A percentile compares a stretch with the other conserved stretches of the same genome.
phyloP scores from a whole-genome alignment of 2,888 invertebrate species.

The Meteorus cinctellus region DNA sequence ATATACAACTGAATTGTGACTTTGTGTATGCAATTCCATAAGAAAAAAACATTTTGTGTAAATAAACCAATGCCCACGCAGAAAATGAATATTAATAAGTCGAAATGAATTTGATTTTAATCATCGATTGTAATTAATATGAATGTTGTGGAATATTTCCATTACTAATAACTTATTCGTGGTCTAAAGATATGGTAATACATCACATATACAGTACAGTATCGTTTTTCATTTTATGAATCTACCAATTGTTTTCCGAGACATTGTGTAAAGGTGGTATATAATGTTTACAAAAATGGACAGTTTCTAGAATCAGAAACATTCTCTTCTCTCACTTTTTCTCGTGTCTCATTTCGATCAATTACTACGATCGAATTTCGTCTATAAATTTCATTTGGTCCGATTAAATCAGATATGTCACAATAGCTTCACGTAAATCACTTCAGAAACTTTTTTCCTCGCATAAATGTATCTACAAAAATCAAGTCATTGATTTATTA shows the following conservation, averaged over 20 bases:
- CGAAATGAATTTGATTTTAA: conserved; percentile 2
- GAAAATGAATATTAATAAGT: conserved; percentile 7
- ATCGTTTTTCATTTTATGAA: conserved; percentile 33
- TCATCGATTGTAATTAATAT: conserved; percentile 9
- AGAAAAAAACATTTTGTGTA: conserved; percentile 54
- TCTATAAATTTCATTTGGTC: conserved; percentile 17
- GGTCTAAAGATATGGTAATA: conserved; percentile 52
- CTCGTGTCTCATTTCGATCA: neutral
- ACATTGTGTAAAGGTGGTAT: conserved; percentile 62
- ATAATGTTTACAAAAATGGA: conserved; percentile 62
- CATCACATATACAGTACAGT: conserved; percentile 44
- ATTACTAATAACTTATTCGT: conserved; percentile 65
- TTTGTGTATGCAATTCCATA: conserved; percentile 57
- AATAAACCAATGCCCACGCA: conserved; percentile 38
- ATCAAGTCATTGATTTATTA: too few species aligned
- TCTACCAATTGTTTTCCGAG: conserved; percentile 43
- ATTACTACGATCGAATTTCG: too few species aligned
- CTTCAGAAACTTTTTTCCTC: too few species aligned
- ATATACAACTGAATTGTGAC: conserved; percentile 49
- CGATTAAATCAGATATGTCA: conserved; percentile 17
- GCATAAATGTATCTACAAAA: too few species aligned
- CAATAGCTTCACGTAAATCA: neutral
- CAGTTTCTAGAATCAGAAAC: conserved; percentile 45
- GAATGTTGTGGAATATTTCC: conserved; percentile 24
- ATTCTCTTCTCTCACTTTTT: conserved; percentile 19